phyloP scores from a whole-genome alignment of 2,888 invertebrate species.

The Epicampocera succincta region DNA sequence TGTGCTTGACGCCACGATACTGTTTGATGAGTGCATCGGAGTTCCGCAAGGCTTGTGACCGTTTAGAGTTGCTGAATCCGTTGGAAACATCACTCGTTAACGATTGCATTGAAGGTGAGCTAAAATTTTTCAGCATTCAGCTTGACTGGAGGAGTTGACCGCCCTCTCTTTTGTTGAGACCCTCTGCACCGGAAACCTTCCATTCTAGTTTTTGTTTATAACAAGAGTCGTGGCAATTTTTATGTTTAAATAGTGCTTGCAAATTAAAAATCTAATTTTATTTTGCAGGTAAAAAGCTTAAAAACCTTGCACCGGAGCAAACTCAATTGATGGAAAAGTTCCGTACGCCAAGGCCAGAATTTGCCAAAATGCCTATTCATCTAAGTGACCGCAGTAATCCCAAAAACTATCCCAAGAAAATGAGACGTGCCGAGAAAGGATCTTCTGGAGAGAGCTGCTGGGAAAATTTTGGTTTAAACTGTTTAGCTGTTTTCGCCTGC shows the following conservation, averaged over 20 bases:
- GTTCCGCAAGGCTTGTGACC: slow-evolving; percentile 79
- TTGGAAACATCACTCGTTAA: slow-evolving; percentile 78
- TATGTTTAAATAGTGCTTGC: too few relatives aligned
- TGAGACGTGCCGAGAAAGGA: slow-evolving; percentile 78
- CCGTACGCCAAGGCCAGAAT: slow-evolving; percentile 79
- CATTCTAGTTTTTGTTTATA: too few relatives aligned
- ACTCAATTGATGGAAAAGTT: slow-evolving; percentile 79
- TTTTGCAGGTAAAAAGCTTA: slow-evolving; percentile 77
- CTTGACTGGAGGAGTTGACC: too few relatives aligned
- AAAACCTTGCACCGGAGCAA: slow-evolving; percentile 80
- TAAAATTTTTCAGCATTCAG: background rate
- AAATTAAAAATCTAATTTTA: background rate
- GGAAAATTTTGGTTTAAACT: slow-evolving; percentile 80
- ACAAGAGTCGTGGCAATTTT: too few relatives aligned
- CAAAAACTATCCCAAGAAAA: slow-evolving; percentile 81
- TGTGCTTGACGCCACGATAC: slow-evolving; percentile 80
- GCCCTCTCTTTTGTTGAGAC: too few relatives aligned
- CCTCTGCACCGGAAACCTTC: too few relatives aligned
- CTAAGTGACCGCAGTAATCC: slow-evolving; percentile 81
- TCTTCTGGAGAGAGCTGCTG: slow-evolving; percentile 79
- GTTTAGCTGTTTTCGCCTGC: slow-evolving; percentile 80
- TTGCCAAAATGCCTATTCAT: slow-evolving; percentile 81
- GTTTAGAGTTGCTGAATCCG: slow-evolving; percentile 79
- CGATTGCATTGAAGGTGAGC: slow-evolving; percentile 78
- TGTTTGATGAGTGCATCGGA: slow-evolving; percentile 77